Base-by-base conservation (phyloP, 1,140 invertebrate genomes). In the Cepaea nemoralis region DNA sequence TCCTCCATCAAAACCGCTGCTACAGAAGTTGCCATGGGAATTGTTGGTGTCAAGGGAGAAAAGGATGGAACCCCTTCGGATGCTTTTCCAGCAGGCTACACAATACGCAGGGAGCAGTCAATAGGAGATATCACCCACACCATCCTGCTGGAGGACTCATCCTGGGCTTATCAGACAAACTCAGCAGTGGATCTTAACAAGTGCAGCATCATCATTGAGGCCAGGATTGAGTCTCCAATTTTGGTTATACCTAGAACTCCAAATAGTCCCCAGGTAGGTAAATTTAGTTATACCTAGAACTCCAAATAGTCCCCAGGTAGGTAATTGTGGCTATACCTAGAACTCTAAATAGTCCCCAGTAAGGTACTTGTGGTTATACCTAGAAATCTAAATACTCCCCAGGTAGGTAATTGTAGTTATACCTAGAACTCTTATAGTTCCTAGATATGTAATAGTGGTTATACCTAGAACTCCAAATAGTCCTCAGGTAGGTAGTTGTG, bases 21-120 rank as follows among this genome's bases (percentile, higher is more conserved):
- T 22, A 96, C 96, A 0, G 97, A 98, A 91, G 96, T 98, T 94
- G 97, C 97, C 22, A 94, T 96, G 76, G 97, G 96, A 37, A 93
- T 98, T 67, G 96, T 98, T 0, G 84, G 85, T 2, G 82, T 82
- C 67, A 77, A 83, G 42, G 37, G 66, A 16, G 77, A 85, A 24
- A 77, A 76, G 1, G 77, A 73, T 39, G 76, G 31, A 1, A 45
- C 24, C 22, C 1, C 42, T 42, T 10, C 10, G 6, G 45, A n/a
- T 27, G 27, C 0, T 45, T 39, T 42, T 31, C 19, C 63, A 31
- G 59, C 59, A 69, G 66, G 59, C 14, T 80, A 42, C 39, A 16
- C 39, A 12, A 82, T 82, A 1, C 45, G 74, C 5, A 69, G 82
- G 33, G 84, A 83, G 0, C 67, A 80, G 16, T 85, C 84, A 0